Evolutionary conservation across 2,797 vertebrate genomes (phyloP).

Genomic region (Eospalax fontanierii): DNA sequence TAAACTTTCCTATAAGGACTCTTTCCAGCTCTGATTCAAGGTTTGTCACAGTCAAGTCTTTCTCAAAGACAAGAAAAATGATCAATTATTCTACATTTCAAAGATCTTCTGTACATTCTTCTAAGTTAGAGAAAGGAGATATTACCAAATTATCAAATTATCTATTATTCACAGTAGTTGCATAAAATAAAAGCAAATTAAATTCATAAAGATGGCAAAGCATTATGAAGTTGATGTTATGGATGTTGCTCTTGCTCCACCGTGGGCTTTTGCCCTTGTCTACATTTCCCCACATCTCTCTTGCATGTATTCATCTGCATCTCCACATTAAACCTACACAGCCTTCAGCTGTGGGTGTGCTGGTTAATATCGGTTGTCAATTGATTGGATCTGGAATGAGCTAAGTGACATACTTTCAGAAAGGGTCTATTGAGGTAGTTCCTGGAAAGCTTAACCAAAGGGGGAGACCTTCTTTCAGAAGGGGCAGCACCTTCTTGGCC

Average conservation of each 20-base stretch:
- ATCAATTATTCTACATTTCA: constrained; percentile 44
- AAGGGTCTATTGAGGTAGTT: too few species aligned
- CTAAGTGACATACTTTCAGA: too few species aligned
- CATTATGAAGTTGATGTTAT: background rate
- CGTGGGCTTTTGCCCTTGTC: constrained; percentile 17
- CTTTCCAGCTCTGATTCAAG: constrained; percentile 46
- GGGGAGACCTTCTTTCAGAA: too few species aligned
- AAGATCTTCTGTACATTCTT: constrained; percentile 41
- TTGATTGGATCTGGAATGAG: too few species aligned
- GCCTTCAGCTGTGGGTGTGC: background rate
- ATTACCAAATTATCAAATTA: constrained; percentile 47
- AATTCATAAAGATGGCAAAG: background rate
- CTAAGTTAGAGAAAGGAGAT: constrained; percentile 32
- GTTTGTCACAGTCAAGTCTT: constrained; percentile 1
- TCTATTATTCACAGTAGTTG: background rate
- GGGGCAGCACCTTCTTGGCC: too few species aligned
- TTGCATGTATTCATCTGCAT: background rate
- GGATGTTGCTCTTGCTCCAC: background rate
- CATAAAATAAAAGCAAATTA: constrained; percentile 40
- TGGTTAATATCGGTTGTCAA: too few species aligned
- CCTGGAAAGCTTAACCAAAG: too few species aligned
- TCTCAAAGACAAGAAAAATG: background rate
- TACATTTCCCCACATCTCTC: constrained; percentile 34
- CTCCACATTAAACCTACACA: background rate
- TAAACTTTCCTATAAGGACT: background rate